Percentiles rank a stretch among this genome's conserved stretches.
Conservation (phyloP, 92 coral and sea anemone genomes). For the Epizoanthus scotinus region DNA sequence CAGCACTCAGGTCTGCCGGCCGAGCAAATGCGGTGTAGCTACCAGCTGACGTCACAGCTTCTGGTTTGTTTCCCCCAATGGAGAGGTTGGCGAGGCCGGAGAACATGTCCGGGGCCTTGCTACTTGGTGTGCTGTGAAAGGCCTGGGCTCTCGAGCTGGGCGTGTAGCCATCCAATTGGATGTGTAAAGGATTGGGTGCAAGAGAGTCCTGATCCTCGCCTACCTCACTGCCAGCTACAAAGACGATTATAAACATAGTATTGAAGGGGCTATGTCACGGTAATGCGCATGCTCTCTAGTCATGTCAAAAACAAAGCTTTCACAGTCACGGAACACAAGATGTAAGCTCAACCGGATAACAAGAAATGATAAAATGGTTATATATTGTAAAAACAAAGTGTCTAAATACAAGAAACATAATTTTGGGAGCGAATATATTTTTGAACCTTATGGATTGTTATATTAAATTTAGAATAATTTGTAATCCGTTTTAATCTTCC, state of each 20-base stretch:
- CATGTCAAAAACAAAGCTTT: too few species aligned
- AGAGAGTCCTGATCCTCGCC: conserved; percentile 13
- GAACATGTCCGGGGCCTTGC: conserved; percentile 35
- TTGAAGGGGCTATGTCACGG: too few species aligned
- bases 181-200: conserved; percentile 20
- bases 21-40: conserved; percentile 19
- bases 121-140: conserved; percentile 37
- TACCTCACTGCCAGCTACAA: conserved; percentile 25
- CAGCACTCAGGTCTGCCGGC: conserved; percentile 24
- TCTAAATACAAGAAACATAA: too few species aligned
- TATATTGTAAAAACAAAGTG: too few species aligned
- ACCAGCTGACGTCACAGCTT: conserved; percentile 7
- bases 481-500: too few species aligned
- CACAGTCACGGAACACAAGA: too few species aligned
- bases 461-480: too few species aligned
- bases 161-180: conserved; percentile 16
- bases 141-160: conserved; percentile 43
- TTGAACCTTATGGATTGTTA: too few species aligned
- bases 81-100: conserved; percentile 16
- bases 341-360: too few species aligned
- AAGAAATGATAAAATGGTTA: too few species aligned
- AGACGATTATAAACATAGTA: not conserved
- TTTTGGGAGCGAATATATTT: too few species aligned
- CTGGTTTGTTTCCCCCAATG: conserved; percentile 22
- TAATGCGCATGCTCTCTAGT: too few species aligned